Conservation (phyloP, 2,888 invertebrate species). For the Amaurobius ferox region DNA sequence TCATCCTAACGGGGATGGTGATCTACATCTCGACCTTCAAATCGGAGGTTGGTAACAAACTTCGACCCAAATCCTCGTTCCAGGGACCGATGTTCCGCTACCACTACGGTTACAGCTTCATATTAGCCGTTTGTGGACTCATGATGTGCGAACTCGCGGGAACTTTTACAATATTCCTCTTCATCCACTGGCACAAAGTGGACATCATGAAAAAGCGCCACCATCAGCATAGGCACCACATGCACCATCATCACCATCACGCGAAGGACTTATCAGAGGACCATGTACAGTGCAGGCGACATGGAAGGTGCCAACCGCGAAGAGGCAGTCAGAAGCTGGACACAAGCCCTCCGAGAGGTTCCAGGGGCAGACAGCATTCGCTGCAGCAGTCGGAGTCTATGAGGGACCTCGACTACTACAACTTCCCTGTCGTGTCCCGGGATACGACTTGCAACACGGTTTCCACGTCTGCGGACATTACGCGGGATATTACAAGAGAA, state of each 20-base stretch:
- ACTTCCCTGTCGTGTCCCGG: conserved; percentile 74
- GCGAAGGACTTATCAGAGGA: conserved; percentile 47
- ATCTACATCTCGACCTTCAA: conserved; percentile 96
- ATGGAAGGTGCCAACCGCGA: conserved; percentile 72
- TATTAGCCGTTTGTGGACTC: conserved; percentile 90
- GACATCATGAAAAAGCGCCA: conserved; percentile 72
- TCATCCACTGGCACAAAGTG: conserved; percentile 84
- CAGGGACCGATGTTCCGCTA: conserved; percentile 78
- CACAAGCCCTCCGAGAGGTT: conserved; percentile 46
- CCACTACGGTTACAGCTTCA: conserved; percentile 89
- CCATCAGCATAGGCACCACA: conserved; percentile 52
- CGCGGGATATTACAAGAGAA: conserved; percentile 74
- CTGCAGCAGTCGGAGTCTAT: conserved; percentile 74
- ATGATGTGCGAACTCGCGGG: conserved; percentile 90
- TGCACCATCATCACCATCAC: conserved; percentile 27
- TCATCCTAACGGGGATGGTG: conserved; percentile 92
- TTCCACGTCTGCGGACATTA: conserved; percentile 75
- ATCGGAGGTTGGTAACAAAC: conserved; percentile 91
- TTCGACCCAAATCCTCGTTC: conserved; percentile 87
- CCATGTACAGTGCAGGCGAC: conserved; percentile 67
- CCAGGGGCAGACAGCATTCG: conserved; percentile 71
- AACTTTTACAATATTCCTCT: conserved; percentile 90
- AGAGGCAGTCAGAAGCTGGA: conserved; percentile 65
- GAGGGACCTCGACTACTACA: conserved; percentile 75
- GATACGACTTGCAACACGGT: conserved; percentile 74